Evolutionary conservation across 2,888 invertebrate genomes (phyloP).

Genomic region (Hirtodrosophila trivittata): DNA sequence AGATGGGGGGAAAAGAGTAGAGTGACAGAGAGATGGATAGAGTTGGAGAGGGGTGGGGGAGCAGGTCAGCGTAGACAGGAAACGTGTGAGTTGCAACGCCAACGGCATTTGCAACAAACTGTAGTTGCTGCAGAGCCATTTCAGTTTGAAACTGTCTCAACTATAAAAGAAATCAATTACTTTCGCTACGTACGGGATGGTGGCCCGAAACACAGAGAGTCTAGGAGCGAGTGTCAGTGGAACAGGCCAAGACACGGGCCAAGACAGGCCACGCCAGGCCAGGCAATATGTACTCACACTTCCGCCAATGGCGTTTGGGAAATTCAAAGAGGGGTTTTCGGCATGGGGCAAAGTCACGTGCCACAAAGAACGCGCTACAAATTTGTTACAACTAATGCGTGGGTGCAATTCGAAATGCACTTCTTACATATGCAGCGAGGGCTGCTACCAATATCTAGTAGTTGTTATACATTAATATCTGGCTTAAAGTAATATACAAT

Average conservation of each 20-base stretch:
- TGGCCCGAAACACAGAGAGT: neutral
- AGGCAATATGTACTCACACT: constrained; percentile 62
- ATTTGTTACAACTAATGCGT: constrained; percentile 78
- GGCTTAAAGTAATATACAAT: no score
- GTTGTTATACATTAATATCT: neutral
- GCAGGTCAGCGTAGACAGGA: constrained; percentile 56
- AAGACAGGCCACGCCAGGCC: constrained; percentile 23
- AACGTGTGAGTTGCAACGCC: constrained; percentile 53
- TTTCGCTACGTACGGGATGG: constrained; percentile 58
- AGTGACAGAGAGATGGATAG: neutral
- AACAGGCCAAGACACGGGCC: constrained; percentile 5
- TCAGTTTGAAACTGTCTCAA: constrained; percentile 76
- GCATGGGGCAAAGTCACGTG: constrained; percentile 60
- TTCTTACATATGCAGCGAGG: constrained; percentile 46
- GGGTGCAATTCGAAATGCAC: constrained; percentile 77
- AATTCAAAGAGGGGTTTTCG: constrained; percentile 5
- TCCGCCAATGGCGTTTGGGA: constrained; percentile 56
- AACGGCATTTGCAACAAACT: constrained; percentile 43
- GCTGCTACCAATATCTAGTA: neutral
- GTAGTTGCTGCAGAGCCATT: constrained; percentile 60
- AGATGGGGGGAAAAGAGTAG: constrained; percentile 8
- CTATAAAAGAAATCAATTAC: constrained; percentile 79
- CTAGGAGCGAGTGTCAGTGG: neutral
- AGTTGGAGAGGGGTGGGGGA: constrained; percentile 14
- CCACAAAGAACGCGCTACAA: constrained; percentile 74